Evolutionary conservation across 2,113 vertebrate genomes (phyloP).

Genomic region (Alosa alosa): DNA sequence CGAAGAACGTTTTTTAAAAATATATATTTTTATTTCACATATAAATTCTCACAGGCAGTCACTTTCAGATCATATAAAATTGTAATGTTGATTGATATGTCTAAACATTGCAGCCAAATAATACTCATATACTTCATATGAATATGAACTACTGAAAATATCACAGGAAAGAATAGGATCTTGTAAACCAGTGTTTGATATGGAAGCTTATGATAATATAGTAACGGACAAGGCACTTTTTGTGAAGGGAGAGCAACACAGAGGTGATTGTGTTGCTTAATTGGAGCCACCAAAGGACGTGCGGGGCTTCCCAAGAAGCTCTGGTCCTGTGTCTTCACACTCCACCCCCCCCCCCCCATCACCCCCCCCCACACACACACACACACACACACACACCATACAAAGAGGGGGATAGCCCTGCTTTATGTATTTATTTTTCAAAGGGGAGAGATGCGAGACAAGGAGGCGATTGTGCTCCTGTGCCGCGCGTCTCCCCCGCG

Average conservation of each 20-base stretch:
- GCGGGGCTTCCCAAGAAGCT: neutral
- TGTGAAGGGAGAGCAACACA: neutral
- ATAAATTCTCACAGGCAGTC: neutral
- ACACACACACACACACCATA: constrained; percentile 3
- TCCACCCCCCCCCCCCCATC: no score
- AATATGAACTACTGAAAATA: neutral
- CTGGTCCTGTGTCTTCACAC: neutral
- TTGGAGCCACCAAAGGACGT: neutral
- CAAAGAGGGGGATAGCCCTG: neutral
- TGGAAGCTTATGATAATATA: neutral
- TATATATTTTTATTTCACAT: no score
- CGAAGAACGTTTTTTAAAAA: no score
- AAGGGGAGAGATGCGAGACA: neutral
- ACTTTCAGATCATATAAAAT: neutral
- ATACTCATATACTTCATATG: neutral
- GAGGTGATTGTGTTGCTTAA: constrained; percentile 9
- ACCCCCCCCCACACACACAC: neutral
- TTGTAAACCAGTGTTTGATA: neutral
- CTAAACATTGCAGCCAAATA: neutral
- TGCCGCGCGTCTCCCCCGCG: neutral
- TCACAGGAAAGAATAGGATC: neutral
- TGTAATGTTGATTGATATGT: neutral
- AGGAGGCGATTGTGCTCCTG: neutral
- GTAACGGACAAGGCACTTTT: neutral
- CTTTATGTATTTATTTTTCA: constrained; percentile 6